A percentile compares a stretch with the other conserved stretches of the same genome.
phyloP scores from a whole-genome alignment of 2,113 vertebrate species.

The Kryptolebias marmoratus region DNA sequence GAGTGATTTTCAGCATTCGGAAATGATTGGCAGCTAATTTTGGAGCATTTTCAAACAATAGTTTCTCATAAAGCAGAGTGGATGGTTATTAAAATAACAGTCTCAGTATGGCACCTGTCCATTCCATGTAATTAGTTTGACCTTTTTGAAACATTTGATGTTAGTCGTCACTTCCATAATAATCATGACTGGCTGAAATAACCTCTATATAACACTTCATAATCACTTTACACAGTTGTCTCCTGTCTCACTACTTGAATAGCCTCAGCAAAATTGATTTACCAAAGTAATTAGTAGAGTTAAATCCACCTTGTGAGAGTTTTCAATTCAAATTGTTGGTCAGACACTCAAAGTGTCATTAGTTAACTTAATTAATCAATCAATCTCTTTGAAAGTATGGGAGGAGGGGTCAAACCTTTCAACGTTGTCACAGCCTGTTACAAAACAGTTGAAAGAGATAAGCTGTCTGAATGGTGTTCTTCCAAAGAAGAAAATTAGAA shows the following conservation, averaged over 20 bases:
- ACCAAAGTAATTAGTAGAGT: slow-evolving; percentile 69
- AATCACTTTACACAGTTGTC: slow-evolving; percentile 71
- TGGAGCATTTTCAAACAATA: slow-evolving; percentile 55
- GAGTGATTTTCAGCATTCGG: slow-evolving; percentile 38
- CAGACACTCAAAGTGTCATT: slow-evolving; percentile 51
- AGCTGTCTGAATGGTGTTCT: neutral
- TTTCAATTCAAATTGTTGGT: slow-evolving; percentile 54
- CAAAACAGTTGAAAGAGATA: neutral
- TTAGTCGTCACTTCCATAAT: slow-evolving; percentile 64
- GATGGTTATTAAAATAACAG: slow-evolving; percentile 52
- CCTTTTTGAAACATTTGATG: slow-evolving; percentile 67
- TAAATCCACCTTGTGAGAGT: slow-evolving; percentile 64
- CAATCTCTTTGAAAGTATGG: slow-evolving; percentile 36
- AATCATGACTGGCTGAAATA: slow-evolving; percentile 62
- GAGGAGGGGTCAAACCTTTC: slow-evolving; percentile 13
- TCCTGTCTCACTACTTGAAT: slow-evolving; percentile 45
- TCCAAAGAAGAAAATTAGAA: slow-evolving; percentile 18
- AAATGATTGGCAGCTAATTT: slow-evolving; percentile 74
- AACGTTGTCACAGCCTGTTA: neutral
- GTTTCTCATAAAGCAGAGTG: slow-evolving; percentile 26
- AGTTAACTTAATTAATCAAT: slow-evolving; percentile 70
- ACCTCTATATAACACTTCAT: slow-evolving; percentile 60
- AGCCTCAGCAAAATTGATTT: slow-evolving; percentile 66
- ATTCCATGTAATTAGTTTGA: slow-evolving; percentile 76
- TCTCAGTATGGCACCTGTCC: slow-evolving; percentile 73